Evolutionary conservation across 2,888 invertebrate genomes (phyloP), one percentile per base, ranked within the genome.

Genomic region (Clivina fossor): DNA sequence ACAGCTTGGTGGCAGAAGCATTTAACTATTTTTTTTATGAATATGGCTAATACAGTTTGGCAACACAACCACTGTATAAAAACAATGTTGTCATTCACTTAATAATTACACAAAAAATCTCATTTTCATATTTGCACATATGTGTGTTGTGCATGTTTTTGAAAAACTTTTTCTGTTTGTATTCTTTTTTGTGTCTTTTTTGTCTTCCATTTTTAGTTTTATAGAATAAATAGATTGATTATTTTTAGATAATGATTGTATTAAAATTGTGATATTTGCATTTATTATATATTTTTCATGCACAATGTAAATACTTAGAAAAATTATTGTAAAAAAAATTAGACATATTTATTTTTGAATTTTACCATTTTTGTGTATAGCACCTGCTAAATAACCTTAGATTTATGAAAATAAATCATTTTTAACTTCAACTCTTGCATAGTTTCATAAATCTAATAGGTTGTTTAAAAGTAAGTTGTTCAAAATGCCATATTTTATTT

Each of bases 31-130:
- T n/a, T n/a, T 60, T 60, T 58, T 47, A 63, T 65, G 69, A 68
- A 69, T 69, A 70, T 69, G 68, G 68, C 66, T 65, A 60, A 65
- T 64, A 57, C 37, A 55, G n/a, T n/a, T 62, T 60, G 53, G 58
- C 41, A 38, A 30, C 30, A 30, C 53, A 53, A 16, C 5, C 55
- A 55, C 43, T 53, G 53, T 53, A 53, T 20, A 53, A 20, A 53
- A 53, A 35, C 53, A 53, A 44, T 53, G 37, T 53, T 53, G 53
- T 43, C 41, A 20, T 13, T 11, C 32, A 40, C 20, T 20, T 13
- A 7, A 19, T 19, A 40, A 16, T 40, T 13, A 4, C 13, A 30
- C 30, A 30, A 5, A 16, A 11, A 15, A 40, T 18, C 18, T 18
- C 38, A 38, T 38, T 16, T 11, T 22, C 35, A 41, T 11, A 11